These are phyloP conservation scores for Galagoides demidoff DNA, from an alignment of 2,797 vertebrate species.

Conservation along the genomic window DNA sequence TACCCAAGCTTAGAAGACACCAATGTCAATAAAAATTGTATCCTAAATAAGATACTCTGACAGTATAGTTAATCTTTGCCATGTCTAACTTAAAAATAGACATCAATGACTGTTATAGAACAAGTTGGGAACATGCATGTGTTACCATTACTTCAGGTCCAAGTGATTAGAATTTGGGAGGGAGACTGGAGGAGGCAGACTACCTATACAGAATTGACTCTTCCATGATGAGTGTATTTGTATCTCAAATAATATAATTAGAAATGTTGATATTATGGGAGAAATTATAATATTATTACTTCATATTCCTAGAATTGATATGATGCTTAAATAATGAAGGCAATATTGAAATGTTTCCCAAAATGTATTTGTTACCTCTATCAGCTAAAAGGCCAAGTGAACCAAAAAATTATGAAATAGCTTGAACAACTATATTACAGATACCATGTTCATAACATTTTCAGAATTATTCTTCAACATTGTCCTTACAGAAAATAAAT, in stretches of 20 bases:
- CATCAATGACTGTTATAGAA: no score
- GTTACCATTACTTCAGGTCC: no score
- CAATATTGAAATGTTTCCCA: conserved; percentile 20
- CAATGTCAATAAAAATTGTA: not conserved
- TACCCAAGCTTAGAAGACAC: not conserved
- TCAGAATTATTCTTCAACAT: not conserved
- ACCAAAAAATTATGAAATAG: conserved; percentile 33
- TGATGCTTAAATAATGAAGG: conserved; percentile 28
- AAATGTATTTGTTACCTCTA: conserved; percentile 11
- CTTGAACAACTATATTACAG: not conserved
- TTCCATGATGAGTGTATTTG: not conserved
- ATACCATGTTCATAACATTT: conserved; percentile 31
- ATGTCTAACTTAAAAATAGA: no score
- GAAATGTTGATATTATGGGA: conserved; percentile 2
- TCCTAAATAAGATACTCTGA: not conserved
- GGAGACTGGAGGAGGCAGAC: not conserved
- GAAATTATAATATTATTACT: conserved; percentile 20
- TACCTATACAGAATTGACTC: not conserved
- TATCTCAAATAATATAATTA: conserved; percentile 23
- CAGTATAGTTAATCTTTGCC: not conserved
- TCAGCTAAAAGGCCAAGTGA: conserved; percentile 50
- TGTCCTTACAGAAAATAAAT: conserved; percentile 27
- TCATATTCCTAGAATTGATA: conserved; percentile 46
- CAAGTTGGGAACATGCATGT: no score
- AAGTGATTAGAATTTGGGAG: not conserved